Evolutionary conservation across 2,113 vertebrate genomes (phyloP), one percentile per base, ranked within the genome.

Genomic region (Plectropomus leopardus): DNA sequence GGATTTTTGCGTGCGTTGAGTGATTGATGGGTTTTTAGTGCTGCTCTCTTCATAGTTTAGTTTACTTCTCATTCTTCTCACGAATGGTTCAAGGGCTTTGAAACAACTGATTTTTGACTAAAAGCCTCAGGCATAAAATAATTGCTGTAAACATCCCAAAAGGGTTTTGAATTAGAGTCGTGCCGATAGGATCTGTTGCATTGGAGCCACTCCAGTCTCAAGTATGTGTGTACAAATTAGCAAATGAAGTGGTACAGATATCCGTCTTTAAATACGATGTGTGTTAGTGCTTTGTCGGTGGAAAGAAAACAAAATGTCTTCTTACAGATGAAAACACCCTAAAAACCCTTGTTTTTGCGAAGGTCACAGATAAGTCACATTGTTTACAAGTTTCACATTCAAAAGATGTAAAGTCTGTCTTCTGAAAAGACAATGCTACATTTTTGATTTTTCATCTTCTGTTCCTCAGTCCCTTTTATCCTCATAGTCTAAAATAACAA

Each of bases 211-310:
- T 72, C 65, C 54, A 76, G 24, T 50, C 36, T 69, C 26, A 57
- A 76, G 55, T 80, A 65, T 72, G 58, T 75, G 69, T 64, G 68
- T 26, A 69, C 44, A 75, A 70, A 67, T 61, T 42, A 83, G 24
- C 15, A 53, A 57, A 55, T 61, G 0, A 60, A 45, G 13, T 45
- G 13, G 53, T 45, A n/a, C 28, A 78, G 47, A 57, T 58, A 61
- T 48, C 55, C 30, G 26, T 72, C 48, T 61, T 44, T 61, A 57
- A 71, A 74, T 59, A 51, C 71, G 7, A 23, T 10, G 4, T 24
- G 9, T 42, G 21, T 55, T 59, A 30, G 10, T 17, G 19, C 15
- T 72, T 82, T 55, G 53, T 45, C 48, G 15, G 21, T 30, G n/a
- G 3, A 28, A 63, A 51, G 30, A 47, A 32, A 14, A 44, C 17